Evolutionary conservation across 1,140 invertebrate genomes (phyloP).

Genomic region (Caenorhabditis brenneri): DNA sequence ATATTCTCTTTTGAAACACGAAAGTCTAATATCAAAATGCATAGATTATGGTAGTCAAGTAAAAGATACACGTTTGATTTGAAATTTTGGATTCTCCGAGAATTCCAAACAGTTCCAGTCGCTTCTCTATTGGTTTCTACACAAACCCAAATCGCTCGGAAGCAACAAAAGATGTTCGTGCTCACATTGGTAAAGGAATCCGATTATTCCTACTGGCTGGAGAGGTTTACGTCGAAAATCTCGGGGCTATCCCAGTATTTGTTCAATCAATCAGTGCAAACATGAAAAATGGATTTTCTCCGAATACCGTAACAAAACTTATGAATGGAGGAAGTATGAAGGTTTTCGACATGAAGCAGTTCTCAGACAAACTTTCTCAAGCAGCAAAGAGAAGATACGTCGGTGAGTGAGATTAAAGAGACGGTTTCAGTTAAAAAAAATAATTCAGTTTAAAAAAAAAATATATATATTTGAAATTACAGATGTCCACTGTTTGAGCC

Average conservation of each 20-base stretch:
- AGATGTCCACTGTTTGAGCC: slow-evolving; percentile 93
- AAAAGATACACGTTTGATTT: too few species aligned
- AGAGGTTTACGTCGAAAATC: slow-evolving; percentile 92
- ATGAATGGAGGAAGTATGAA: slow-evolving; percentile 92
- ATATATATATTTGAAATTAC: slow-evolving; percentile 77
- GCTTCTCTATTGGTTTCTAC: slow-evolving; percentile 90
- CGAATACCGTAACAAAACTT: slow-evolving; percentile 84
- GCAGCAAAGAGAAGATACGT: neutral
- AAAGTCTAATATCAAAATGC: too few species aligned
- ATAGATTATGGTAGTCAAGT: too few species aligned
- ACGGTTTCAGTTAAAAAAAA: too few species aligned
- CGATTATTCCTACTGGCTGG: slow-evolving; percentile 96
- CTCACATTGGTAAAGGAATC: slow-evolving; percentile 89
- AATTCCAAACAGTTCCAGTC: slow-evolving; percentile 86
- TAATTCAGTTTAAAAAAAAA: too few species aligned
- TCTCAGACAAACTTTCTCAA: slow-evolving; percentile 87
- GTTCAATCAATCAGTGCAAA: slow-evolving; percentile 99
- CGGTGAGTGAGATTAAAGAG: neutral
- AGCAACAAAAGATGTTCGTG: slow-evolving; percentile 89
- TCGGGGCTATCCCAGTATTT: slow-evolving; percentile 96
- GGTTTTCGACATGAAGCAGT: slow-evolving; percentile 99
- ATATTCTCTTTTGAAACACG: too few species aligned
- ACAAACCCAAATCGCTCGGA: slow-evolving; percentile 96
- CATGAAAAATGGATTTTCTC: slow-evolving; percentile 97
- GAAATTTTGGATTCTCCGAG: slow-evolving; percentile 50